Base-by-base conservation (phyloP, 2,797 vertebrate genomes). In the Channa striata region DNA sequence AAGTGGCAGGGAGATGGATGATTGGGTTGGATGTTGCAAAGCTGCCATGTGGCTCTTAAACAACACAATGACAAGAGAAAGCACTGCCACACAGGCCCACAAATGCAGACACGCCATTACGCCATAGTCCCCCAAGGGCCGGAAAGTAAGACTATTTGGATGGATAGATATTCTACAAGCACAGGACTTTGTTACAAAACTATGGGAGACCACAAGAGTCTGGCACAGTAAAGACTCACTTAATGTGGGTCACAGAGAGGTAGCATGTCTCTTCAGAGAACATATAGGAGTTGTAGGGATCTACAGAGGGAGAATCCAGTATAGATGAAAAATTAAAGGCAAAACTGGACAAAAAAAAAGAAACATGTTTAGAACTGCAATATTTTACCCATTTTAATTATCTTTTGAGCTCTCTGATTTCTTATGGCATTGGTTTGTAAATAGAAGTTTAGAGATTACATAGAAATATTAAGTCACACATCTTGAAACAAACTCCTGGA, bases 31-130 rank as follows among this genome's bases (percentile, higher is more conserved):
- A 83, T 89, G 84, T 68, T 78, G 77, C 66, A 10, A 67, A 79
- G 74, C 77, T 72, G 83, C 73, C 71, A 70, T 83, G 81, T 85
- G 75, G 65, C 70, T 78, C 78, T 69, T 83, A 86, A 89, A 90
- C 77, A 81, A 82, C 73, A 72, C 64, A 65, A 77, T 78, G 81
- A 85, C 76, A 72, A 59, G 70, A 86, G 71, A 75, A 84, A 84
- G 54, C 58, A 0, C 50, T 8, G 36, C 60, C 57, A 68, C 61
- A 65, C 60, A 61, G 58, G 59, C 72, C 77, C 62, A 53, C 59
- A 72, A 71, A 86, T 67, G 72, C 74, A 89, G 81, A 82, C 78
- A 46, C 64, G 59, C 56, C 25, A 89, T 84, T 76, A 80, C 37
- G 14, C 70, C 83, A 85, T 49, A 49, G 74, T 23, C 53, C 70